Evolutionary conservation across 2,888 invertebrate genomes (phyloP), one percentile per base, ranked within the genome.

Genomic region (Ochropleura plecta): DNA sequence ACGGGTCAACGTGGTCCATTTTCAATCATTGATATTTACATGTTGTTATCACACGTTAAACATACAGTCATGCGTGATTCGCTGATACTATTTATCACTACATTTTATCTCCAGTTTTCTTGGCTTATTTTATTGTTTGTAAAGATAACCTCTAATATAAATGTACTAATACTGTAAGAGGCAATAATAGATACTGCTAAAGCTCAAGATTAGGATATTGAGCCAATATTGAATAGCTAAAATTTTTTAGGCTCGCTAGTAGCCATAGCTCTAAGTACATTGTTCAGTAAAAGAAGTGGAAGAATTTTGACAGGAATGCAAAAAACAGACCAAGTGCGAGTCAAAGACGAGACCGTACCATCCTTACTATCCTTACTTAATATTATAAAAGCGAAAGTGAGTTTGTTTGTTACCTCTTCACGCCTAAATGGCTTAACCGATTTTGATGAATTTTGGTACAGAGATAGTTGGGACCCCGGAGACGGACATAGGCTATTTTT

Each of bases 81-180:
- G 48, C 62, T 64, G 49, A 76, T 70, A 70, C 42, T 67, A 55
- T 16, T 55, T 76, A 76, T 79, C 79, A 40, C 4, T 57, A 40
- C 49, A 20, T n/a, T 65, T 51, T 66, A 70, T 76, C 57, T 63
- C 7, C 65, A 20, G 6, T 51, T 69, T 59, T 48, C 44, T 57
- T 48, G 30, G 40, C 30, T 74, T 64, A 48, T 70, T 70, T 49
- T 46, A 20, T 66, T n/a, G 49, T 40, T 55, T 79, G 53, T 53
- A 48, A 48, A 53, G 30, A 79, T 63, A 42, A 60, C 6, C 53
- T 63, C 12, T 20, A 40, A 64, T 4, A 53, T n/a, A 68, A 64
- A 9, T 20, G 9, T 16, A 53, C 18, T 63, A 3, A 18, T 51
- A 53, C 46, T 60, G 1, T 76, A n/a, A 46, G 20, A 48, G 44